Base-by-base conservation (phyloP, 2,113 vertebrate species). In the Nesoenas mayeri region DNA sequence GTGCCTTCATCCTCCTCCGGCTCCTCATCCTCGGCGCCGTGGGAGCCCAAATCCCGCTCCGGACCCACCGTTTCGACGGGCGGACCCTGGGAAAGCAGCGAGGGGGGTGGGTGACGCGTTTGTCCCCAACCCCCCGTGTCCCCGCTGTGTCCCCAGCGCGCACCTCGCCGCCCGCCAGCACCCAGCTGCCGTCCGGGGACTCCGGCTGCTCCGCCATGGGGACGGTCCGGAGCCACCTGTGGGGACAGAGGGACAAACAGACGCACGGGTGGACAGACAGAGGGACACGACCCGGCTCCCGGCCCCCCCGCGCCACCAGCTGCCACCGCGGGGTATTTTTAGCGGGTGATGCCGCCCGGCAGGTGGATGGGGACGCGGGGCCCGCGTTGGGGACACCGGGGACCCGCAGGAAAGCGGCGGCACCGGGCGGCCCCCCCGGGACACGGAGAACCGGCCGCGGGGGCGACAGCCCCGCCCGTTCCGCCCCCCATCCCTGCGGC, bases 111-210 rank as follows among this genome's bases (percentile, higher is more conserved):
- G 44, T 47, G 44, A 47, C 32, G 57, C 9, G 6, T 21, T 40
- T 3, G 9, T 18, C 34, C 61, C 9, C 3, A 1, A 31, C 17
- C 12, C 18, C 31, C 44, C 44, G 18, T 10, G 18, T 19, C 44
- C 44, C 44, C 44, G 8, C 44, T 4, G 7, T 47, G 44, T 47
- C 44, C 44, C 3, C 50, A 40, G 25, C 86, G 15, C 88, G 75
- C 97, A 98, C 98, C 98, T 98, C 96, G 0, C 95, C 38, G 31
- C 97, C 97, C 0, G 97, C 91, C 28, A 97, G 94, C 80, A 98
- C 97, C 97, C 97, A 97, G 90, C 93, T 97, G 74, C 96, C 91
- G n/a, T 98, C 98, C 1, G 96, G 78, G 34, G 92, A 91, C 21
- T 89, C 82, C 3, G 61, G 60, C 14, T 88, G 77, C 58, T 97